Base-by-base conservation (phyloP, 2,888 invertebrate genomes). In the Empis stercorea region DNA sequence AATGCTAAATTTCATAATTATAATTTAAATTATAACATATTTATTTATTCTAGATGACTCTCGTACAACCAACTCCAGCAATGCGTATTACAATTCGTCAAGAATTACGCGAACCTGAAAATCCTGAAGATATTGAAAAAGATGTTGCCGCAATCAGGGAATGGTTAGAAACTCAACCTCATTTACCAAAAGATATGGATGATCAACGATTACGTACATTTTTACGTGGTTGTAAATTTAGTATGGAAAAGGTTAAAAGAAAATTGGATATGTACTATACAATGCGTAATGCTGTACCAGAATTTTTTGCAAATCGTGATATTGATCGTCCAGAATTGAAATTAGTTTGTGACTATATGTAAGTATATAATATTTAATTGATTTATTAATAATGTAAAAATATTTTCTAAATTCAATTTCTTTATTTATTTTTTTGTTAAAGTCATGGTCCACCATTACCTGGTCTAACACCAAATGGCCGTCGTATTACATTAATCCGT, bases 211-310 rank as follows among this genome's bases (percentile, higher is more conserved):
- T 88, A 54, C 78, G 84, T 75, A 86, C 85, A 47, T 88, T 87
- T 71, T 76, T 89, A 51, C 77, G 88, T 13, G 87, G 87, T 23
- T 85, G 86, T 71, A 88, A 87, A 71, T 88, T 87, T 71, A 87
- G 87, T 46, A 64, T 88, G 63, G 88, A 88, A 68, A 86, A 85
- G 70, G 81, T 84, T 65, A 88, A 88, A 71, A 78, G 78, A 61
- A 88, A 88, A 68, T 69, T 88, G 61, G 88, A 88, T 66, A 86
- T 87, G 84, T 88, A 87, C 69, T 87, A 87, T 66, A 87, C 88
- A 10, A 85, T 87, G 84, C 75, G 87, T 17, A 76, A 81, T 6
- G 84, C 86, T 1, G 79, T 84, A 30, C 88, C 89, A 0, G 88
- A 89, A 63, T 84, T 88, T 69, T 88, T 87, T 67, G 71, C 74